Evolutionary conservation across 2,797 vertebrate species (phyloP), one percentile per base, ranked within the genome.

Genomic region (Neosilurus mollespiculum): DNA sequence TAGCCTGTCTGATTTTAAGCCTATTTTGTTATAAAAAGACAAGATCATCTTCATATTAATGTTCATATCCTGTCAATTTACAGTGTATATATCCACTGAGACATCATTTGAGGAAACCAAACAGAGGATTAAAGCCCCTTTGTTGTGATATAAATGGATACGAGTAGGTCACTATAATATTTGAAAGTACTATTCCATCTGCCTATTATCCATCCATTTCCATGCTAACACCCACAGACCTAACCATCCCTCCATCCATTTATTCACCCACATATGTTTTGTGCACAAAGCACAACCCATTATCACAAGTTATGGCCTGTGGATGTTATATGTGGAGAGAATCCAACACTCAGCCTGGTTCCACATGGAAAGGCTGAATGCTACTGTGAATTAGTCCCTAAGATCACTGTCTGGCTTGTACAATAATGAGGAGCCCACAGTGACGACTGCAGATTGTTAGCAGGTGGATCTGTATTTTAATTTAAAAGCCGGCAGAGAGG

Each of bases 391-490:
- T 30, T 54, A 58, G 34, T 66, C 69, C 14, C 3, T 34, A 59
- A 54, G 59, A 70, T 66, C 51, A 34, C 51, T 59, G 15, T 73
- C 30, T 49, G n/a, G 83, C 30, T 64, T 75, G 67, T 66, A 84
- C 26, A 75, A 51, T 80, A 75, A 84, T 59, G n/a, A 67, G 70
- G 61, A 49, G 30, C 51, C 69, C 53, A 59, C 53, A n/a, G 34
- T 59, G 69, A 73, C 65, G 69, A 75, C n/a, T 59, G 70, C 51
- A 66, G 9, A 16, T 14, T 24, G 24, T 66, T 73, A 58, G 59
- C 67, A 73, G 51, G 53, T 59, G 78, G 78, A 80, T 66, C 53
- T 22, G 22, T 84, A 65, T 84, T 84, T 66, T 75, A 71, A 80
- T 75, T 73, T 66, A 75, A 80, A 75, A 64, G 51, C 62, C 26